Base-by-base conservation (phyloP, 2,113 vertebrate genomes). In the Oncorhynchus gorbuscha region DNA sequence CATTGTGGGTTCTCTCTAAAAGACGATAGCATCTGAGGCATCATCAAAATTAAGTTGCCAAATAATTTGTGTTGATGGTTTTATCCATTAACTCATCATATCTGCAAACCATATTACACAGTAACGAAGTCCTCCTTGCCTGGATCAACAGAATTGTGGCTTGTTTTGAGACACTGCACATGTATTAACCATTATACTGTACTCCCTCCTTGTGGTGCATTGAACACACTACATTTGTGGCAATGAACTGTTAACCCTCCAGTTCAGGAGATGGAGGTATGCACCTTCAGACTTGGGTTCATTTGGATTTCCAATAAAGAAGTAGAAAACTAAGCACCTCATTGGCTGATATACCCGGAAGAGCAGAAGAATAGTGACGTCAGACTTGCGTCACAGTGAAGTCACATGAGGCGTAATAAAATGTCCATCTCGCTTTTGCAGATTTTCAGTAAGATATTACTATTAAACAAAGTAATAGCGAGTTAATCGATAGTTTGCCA, bases 381-480 rank as follows among this genome's bases (percentile, higher is more conserved):
- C 18, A 78, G 8, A 49, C 16, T 18, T 73, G 16, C 18, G 67
- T 78, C 69, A 16, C 76, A 55, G 14, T 68, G 9, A 45, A 32
- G 86, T 94, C 93, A 92, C 89, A 76, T 87, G 92, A 90, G 45
- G 5, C 26, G 26, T 32, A 45, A 3, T 4, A 62, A 45, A 74
- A 72, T 20, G 28, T 59, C 61, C 16, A 1, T 65, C 39, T 30
- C 32, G 2, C 1, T 20, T 3, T 76, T 75, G 69, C 0, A 64
- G 26, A 3, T 0, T 35, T 28, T 71, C 49, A 12, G 30, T 1
- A 48, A 45, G 9, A 11, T 3, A 11, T 45, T 45, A 45, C 39
- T 45, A 45, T 64, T 71, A 3, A 39, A 9, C 59, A 22, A 0
- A 32, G 12, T 76, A 75, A 35, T 1, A 65, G 14, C 22, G 16